Base-by-base conservation (phyloP, 2,888 invertebrate species). In the Cosmopolites sordidus region DNA sequence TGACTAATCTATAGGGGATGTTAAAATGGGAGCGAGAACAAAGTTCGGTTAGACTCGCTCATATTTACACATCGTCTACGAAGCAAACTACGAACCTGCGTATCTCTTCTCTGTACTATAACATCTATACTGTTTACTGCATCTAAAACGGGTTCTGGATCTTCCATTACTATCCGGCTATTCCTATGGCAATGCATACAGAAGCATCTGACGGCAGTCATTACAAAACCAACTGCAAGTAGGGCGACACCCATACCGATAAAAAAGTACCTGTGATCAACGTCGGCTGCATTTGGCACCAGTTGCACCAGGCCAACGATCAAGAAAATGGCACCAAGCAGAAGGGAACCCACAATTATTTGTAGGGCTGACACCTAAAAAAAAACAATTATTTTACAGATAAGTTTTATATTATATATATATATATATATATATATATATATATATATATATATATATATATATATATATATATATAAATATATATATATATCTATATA, bases 271-370 rank as follows among this genome's bases (percentile, higher is more conserved):
- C 85, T 82, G 68, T 87, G 86, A 67, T 85, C 85, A 0, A 85
- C 86, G 11, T 86, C 86, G 66, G 87, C 87, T 1, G 87, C 87
- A 11, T 86, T 85, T 1, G 87, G 87, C 9, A 86, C 86, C 62
- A 87, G 75, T 72, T 87, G 87, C 58, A 87, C 87, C 69, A 87
- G 73, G 17, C 87, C 87, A 62, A 87, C 87, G 56, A 87, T 84
- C 66, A 87, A 75, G 56, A 86, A 80, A 64, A 87, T 85, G 59
- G 85, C 84, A 48, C 87, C 87, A 54, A 88, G 76, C 43, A 88
- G 79, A 55, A 87, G 75, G 11, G 84, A 86, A 14, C 87, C 84
- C 58, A 88, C 87, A 58, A 87, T 81, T 54, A 86, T 80, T 73
- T 88, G 86, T 5, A 88, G 78, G 14, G 84, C 82, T 49, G 86